Base-by-base conservation (phyloP, 2,113 vertebrate genomes). In the Martes martes region DNA sequence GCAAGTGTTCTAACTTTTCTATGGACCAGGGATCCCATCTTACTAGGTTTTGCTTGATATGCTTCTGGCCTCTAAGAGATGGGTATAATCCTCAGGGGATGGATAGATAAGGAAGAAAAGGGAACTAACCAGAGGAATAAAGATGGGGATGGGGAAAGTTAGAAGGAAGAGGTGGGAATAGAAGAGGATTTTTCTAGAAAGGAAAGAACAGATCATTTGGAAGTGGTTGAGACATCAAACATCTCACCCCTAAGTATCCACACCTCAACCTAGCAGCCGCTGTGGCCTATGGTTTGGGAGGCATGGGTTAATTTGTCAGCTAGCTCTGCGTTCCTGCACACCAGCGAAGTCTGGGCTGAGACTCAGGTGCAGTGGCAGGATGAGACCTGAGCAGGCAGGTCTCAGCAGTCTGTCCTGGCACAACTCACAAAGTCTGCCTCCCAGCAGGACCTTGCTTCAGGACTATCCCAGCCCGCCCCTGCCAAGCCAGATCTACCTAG, bases 351-450 rank as follows among this genome's bases (percentile, higher is more conserved):
- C 71, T 63, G 61, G 47, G 50, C 71, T 42, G 74, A 80, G 9
- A 33, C 36, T 88, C 14, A 31, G 2, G 26, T 28, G 42, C 33
- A 45, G 74, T 1, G 2, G 45, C 89, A 96, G 92, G 87, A 82
- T 10, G 33, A 79, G 87, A 87, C 84, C 23, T 79, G 95, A 86
- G 79, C 39, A 23, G 78, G 82, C 97, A 96, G 31, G 73, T 92
- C 50, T 79, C 78, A 3, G 74, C 24, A 2, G n/a, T n/a, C 71
- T 31, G 65, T n/a, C 82, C 79, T 95, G 86, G 94, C 82, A 74
- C 24, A 21, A 55, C 18, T n/a, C 15, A 45, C 55, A 91, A 63
- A 80, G 73, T 87, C 83, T 94, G 92, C 87, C 83, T 96, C 52
- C 63, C 1, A 2, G 89, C 59, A 91, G 31, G 61, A 85, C 69